Base-by-base conservation (phyloP, 2,888 invertebrate genomes). In the Tigriopus californicus region DNA sequence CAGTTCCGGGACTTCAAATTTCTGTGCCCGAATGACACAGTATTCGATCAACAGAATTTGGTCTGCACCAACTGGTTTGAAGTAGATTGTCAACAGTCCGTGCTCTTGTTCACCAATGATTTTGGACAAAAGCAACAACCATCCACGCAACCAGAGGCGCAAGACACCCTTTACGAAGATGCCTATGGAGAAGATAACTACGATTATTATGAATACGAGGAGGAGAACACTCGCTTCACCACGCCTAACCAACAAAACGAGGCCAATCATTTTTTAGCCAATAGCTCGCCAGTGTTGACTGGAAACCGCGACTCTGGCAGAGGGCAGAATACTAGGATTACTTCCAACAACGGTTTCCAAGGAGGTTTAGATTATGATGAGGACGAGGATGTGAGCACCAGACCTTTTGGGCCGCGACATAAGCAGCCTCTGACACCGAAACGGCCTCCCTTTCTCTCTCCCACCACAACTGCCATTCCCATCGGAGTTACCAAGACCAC, bases 1-100 rank as follows among this genome's bases (percentile, higher is more conserved):
- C 67, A 80, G 80, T 73, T 84, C 61, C 78, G 83, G 70, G 84
- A 85, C 74, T 85, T 81, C 76, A 80, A 86, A 68, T 89, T 89
- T 75, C 78, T 87, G 69, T 89, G 88, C 68, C 88, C 88, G 42
- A 88, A 89, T 66, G 84, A 85, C 65, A 89, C 89, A 1, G 80
- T 87, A 68, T 85, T 85, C 72, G 85, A 67, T 58, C 67, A 67
- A 60, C 66, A 67, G 60, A 66, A 67, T 60, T 65, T 67, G 46
- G 66, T 67, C 60, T 67, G 67, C 63, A 65, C 67, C 58, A 66
- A 66, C 62, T 67, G 67, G 67, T 64, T 64, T 61, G 67, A 67
- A 41, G 65, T 67, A 13, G 65, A 65, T 61, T 67, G 67, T 61
- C 56, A 61, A 22, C 46, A 53, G 11, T 62, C 65, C 15, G 49